A percentile compares a stretch with the other conserved stretches of the same genome.
These are phyloP conservation scores for Sinotaia quadrata DNA, from an alignment of 2,888 invertebrate species.

Conservation along the genomic window DNA sequence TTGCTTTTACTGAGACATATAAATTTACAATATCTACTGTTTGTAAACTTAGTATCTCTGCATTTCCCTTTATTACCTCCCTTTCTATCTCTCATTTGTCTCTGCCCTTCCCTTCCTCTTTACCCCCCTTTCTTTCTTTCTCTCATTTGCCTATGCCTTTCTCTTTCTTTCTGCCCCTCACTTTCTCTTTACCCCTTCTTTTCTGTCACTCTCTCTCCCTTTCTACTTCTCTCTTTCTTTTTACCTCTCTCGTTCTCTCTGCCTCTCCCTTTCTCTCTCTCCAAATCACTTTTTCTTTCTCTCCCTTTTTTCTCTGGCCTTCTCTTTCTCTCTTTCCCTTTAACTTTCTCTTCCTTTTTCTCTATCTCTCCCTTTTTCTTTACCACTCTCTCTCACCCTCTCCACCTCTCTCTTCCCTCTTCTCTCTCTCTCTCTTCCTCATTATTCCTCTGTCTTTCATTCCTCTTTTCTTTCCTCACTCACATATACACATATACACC, in stretches of 20 bases:
- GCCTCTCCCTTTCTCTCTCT: slow-evolving; percentile 6
- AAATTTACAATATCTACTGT: too few relatives aligned
- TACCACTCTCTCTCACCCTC: not conserved
- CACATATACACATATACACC: too few relatives aligned
- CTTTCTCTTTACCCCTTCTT: not conserved
- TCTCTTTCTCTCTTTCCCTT: not conserved
- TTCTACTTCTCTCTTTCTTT: slow-evolving; percentile 3
- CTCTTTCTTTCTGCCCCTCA: not conserved
- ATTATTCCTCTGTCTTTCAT: slow-evolving; percentile 1
- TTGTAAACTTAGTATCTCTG: not conserved
- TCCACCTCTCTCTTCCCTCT: slow-evolving; percentile 5
- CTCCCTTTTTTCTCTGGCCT: not conserved
- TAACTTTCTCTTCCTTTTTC: slow-evolving; percentile 7
- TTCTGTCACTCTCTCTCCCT: not conserved
- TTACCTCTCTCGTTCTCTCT: slow-evolving; percentile 1
- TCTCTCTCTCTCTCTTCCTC: slow-evolving; percentile 7
- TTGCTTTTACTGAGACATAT: too few relatives aligned
- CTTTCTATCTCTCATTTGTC: not conserved
- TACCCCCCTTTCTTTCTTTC: not conserved
- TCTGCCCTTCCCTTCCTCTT: not conserved
- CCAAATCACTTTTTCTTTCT: slow-evolving; percentile 10
- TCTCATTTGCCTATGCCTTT: not conserved
- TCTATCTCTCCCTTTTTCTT: not conserved
- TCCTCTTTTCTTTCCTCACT: slow-evolving; percentile 16
- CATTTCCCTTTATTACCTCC: not conserved